Percentiles rank a stretch among this genome's conserved stretches.
phyloP scores from a whole-genome alignment of 37 sponge, comb jelly and placozoan genomes.

The Oopsacas minuta region DNA sequence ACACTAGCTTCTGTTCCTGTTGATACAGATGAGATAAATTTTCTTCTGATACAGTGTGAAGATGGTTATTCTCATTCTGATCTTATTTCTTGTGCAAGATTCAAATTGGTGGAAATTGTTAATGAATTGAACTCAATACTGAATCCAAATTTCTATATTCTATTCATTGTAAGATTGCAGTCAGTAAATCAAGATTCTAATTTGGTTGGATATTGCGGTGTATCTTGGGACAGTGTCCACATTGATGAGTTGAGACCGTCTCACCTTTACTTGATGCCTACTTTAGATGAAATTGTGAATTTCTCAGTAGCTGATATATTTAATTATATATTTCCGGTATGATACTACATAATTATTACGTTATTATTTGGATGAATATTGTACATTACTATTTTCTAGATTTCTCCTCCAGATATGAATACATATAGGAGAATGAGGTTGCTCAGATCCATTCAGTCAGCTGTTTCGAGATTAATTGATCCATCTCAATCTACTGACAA shows the following conservation, averaged over 20 bases:
- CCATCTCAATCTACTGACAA: not conserved
- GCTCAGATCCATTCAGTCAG: not conserved
- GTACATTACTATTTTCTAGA: no score
- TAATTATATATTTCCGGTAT: not conserved
- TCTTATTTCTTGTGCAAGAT: conserved; percentile 4
- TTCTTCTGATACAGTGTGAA: not conserved
- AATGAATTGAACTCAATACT: not conserved
- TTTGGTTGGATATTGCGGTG: not conserved
- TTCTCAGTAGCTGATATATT: not conserved
- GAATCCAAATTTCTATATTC: not conserved
- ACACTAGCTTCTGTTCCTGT: not conserved
- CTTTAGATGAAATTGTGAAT: not conserved
- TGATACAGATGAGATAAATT: not conserved
- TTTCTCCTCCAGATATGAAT: no score
- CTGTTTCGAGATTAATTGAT: not conserved
- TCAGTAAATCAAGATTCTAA: not conserved
- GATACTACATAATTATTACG: no score
- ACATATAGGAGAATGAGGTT: not conserved
- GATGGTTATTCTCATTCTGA: not conserved
- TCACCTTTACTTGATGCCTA: not conserved
- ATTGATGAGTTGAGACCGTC: not conserved
- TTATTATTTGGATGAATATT: no score
- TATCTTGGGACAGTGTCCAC: not conserved
- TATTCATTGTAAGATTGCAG: not conserved
- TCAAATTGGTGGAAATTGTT: not conserved